Percentiles rank a stretch among this genome's conserved stretches.
Conservation (phyloP, 2,797 vertebrate species). For the Megaceryle alcyon region DNA sequence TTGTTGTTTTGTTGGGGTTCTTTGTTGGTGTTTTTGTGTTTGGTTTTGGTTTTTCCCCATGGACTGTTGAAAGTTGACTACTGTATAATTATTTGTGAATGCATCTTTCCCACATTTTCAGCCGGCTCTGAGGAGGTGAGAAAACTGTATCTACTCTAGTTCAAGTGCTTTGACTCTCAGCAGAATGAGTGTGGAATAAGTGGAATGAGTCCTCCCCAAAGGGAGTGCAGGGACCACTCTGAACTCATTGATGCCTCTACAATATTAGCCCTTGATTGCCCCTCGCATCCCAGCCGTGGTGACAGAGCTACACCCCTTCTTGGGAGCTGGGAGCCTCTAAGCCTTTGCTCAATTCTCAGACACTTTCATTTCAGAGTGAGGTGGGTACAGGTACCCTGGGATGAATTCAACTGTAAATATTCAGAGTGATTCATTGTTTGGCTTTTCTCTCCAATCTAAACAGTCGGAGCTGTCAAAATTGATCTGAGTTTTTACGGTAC, state of each 20-base stretch:
- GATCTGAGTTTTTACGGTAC: conserved; percentile 60
- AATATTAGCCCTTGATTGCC: not conserved
- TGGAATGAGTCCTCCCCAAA: not conserved
- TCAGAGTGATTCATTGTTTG: conserved; percentile 71
- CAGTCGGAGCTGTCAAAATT: conserved; percentile 70
- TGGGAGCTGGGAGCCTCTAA: not conserved
- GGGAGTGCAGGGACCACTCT: not conserved
- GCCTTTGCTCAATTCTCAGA: not conserved
- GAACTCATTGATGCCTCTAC: not conserved
- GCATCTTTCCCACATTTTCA: not conserved
- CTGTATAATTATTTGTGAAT: not conserved
- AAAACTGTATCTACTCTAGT: not conserved
- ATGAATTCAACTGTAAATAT: conserved; percentile 69
- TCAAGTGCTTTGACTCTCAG: not conserved
- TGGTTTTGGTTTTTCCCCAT: not conserved
- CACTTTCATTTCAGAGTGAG: conserved; percentile 24
- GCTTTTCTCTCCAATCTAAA: conserved; percentile 68
- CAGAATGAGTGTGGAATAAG: not conserved
- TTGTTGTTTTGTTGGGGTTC: no score
- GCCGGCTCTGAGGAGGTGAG: not conserved
- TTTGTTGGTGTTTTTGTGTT: no score
- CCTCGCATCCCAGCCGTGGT: not conserved
- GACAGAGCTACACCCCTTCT: not conserved
- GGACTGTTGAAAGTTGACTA: not conserved
- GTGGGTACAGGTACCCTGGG: conserved; percentile 61